Evolutionary conservation across 92 coral and sea anemone genomes (phyloP).

Genomic region (Phymanthus crucifer): DNA sequence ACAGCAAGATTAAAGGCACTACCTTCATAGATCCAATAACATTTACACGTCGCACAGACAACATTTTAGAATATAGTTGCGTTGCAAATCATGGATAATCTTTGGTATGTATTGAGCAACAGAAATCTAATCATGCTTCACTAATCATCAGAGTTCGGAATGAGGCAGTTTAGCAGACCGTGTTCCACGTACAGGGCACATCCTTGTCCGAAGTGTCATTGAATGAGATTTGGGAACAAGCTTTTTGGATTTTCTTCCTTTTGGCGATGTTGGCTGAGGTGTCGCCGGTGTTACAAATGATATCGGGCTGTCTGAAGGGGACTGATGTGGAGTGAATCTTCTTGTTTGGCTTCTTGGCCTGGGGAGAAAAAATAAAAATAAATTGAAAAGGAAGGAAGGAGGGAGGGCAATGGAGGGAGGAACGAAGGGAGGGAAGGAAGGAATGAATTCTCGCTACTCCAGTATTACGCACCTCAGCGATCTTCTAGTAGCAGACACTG

Average conservation of each 20-base stretch:
- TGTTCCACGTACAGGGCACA: conserved; percentile 60
- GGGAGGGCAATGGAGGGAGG: too few species aligned
- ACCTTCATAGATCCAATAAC: too few species aligned
- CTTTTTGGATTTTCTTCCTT: conserved; percentile 46
- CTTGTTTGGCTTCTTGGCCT: conserved; percentile 49
- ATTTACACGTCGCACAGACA: too few species aligned
- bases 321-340: conserved; percentile 84
- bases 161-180: conserved; percentile 85
- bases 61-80: too few species aligned
- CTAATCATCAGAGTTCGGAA: not conserved
- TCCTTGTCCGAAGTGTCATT: conserved; percentile 87
- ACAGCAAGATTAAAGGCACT: too few species aligned
- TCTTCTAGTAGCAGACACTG: not conserved
- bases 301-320: conserved; percentile 97
- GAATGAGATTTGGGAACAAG: conserved; percentile 58
- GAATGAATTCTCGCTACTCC: too few species aligned
- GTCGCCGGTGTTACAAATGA: conserved; percentile 88
- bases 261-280: conserved; percentile 55
- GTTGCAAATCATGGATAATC: too few species aligned
- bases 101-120: too few species aligned
- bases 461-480: conserved; percentile 21
- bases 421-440: too few species aligned
- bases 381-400: too few species aligned
- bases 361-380: too few species aligned
- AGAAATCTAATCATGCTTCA: too few species aligned